Conservation (phyloP, 2,797 vertebrate species). For the Gallirallus australis region DNA sequence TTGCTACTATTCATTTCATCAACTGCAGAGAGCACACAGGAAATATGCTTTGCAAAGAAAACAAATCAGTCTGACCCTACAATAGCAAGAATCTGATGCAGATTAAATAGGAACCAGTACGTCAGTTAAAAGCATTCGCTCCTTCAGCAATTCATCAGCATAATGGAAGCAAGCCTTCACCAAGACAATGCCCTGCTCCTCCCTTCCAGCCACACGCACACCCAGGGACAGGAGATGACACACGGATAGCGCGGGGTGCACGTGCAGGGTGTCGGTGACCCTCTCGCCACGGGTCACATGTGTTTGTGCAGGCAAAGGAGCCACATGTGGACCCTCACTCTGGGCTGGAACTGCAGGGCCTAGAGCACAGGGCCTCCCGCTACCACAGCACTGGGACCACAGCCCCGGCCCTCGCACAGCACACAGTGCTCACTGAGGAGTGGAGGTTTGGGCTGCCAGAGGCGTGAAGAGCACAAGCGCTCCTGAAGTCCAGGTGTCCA, state of each 20-base stretch:
- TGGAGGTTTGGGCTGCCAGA: not conserved
- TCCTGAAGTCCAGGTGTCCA: rapidly evolving
- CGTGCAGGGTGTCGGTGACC: not conserved
- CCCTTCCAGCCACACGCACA: not conserved
- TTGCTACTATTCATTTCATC: not conserved
- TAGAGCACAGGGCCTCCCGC: not conserved
- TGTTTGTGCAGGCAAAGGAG: rapidly evolving
- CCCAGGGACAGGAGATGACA: not conserved
- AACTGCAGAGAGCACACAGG: not conserved
- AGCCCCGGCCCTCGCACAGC: not conserved
- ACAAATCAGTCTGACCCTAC: not conserved
- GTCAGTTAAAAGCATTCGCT: not conserved
- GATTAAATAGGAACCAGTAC: not conserved
- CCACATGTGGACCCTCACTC: not conserved
- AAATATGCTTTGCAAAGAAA: not conserved
- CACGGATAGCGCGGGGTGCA: rapidly evolving
- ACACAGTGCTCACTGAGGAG: not conserved
- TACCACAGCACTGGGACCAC: rapidly evolving
- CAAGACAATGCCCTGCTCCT: not conserved
- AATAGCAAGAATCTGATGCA: not conserved
- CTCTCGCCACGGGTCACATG: rapidly evolving
- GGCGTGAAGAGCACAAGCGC: rapidly evolving
- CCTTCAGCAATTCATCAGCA: not conserved
- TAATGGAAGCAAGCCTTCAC: not conserved
- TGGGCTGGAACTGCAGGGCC: rapidly evolving